These are phyloP conservation scores for Doryteuthis pealeii DNA, from an alignment of 1,140 invertebrate species.

Conservation along the genomic window DNA sequence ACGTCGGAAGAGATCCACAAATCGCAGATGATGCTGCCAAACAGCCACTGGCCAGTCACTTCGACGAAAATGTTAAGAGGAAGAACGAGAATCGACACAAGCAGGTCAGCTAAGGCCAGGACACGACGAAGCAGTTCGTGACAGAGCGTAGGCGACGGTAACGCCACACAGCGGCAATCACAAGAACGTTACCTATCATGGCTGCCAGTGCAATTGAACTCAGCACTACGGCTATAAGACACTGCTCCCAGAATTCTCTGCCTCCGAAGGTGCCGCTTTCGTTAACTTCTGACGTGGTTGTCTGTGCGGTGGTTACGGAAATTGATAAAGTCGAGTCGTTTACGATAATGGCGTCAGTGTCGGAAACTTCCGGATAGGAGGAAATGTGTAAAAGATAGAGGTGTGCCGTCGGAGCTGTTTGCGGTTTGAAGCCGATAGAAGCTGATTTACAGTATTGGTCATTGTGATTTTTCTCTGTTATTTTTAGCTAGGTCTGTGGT, in stretches of 20 bases:
- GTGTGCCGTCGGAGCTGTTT: too few relatives aligned
- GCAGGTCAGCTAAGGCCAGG: slow-evolving; percentile 88
- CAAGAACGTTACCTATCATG: slow-evolving; percentile 76
- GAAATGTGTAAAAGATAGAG: too few relatives aligned
- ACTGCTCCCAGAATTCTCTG: slow-evolving; percentile 5
- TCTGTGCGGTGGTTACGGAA: too few relatives aligned
- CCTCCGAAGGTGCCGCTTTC: not conserved
- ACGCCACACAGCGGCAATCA: slow-evolving; percentile 80
- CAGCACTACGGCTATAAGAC: not conserved
- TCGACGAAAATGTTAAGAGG: slow-evolving; percentile 42
- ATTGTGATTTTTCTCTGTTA: too few relatives aligned
- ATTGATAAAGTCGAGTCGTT: too few relatives aligned
- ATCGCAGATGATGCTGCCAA: slow-evolving; percentile 59
- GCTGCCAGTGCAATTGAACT: slow-evolving; percentile 11
- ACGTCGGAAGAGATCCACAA: slow-evolving; percentile 63
- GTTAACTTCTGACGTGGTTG: too few relatives aligned
- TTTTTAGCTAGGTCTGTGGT: too few relatives aligned
- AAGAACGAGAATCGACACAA: slow-evolving; percentile 70
- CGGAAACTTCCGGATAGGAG: too few relatives aligned
- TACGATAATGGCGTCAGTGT: too few relatives aligned
- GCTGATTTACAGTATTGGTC: too few relatives aligned
- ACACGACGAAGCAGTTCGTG: slow-evolving; percentile 93
- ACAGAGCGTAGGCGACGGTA: slow-evolving; percentile 82
- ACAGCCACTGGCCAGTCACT: slow-evolving; percentile 51
- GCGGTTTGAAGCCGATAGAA: too few relatives aligned